A percentile compares a stretch with the other conserved stretches of the same genome.
These are phyloP conservation scores for Drosophila pseudoananassae DNA, from an alignment of 1,140 invertebrate genomes.

Conservation along the genomic window DNA sequence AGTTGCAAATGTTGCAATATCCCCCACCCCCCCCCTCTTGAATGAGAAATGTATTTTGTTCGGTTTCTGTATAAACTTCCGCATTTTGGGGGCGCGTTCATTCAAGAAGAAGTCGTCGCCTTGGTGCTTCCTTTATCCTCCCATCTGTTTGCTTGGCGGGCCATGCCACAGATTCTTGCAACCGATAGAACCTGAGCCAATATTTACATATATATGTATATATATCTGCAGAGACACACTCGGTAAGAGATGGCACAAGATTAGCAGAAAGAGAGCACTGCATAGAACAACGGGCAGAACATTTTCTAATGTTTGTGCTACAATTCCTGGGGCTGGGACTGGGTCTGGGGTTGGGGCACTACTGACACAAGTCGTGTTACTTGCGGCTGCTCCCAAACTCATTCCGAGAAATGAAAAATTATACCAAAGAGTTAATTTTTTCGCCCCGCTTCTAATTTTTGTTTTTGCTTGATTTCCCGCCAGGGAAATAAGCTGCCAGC, in stretches of 20 bases:
- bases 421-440: slow-evolving; percentile 80
- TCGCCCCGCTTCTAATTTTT: slow-evolving; percentile 33
- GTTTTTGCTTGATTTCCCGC: slow-evolving; percentile 42
- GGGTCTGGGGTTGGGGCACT: background rate
- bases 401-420: slow-evolving; percentile 82
- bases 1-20: slow-evolving; percentile 74
- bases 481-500: slow-evolving; percentile 77
- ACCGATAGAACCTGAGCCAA: slow-evolving; percentile 75
- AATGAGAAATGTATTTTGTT: slow-evolving; percentile 39
- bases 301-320: slow-evolving; percentile 65
- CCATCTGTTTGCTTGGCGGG: slow-evolving; percentile 56
- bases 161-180: slow-evolving; percentile 74
- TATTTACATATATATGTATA: slow-evolving; percentile 70
- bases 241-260: slow-evolving; percentile 21
- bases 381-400: slow-evolving; percentile 49
- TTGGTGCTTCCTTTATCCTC: slow-evolving; percentile 47
- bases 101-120: slow-evolving; percentile 57
- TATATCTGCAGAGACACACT: slow-evolving; percentile 49
- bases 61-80: slow-evolving; percentile 68
- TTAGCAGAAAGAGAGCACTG: slow-evolving; percentile 18
- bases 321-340: slow-evolving; percentile 40
- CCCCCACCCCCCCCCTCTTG: background rate
- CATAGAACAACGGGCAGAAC: slow-evolving; percentile 43
- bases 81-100: slow-evolving; percentile 70
- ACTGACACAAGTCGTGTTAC: slow-evolving; percentile 56